phyloP scores from a whole-genome alignment of 2,888 invertebrate genomes.

The Eristalinus sepulchralis region DNA sequence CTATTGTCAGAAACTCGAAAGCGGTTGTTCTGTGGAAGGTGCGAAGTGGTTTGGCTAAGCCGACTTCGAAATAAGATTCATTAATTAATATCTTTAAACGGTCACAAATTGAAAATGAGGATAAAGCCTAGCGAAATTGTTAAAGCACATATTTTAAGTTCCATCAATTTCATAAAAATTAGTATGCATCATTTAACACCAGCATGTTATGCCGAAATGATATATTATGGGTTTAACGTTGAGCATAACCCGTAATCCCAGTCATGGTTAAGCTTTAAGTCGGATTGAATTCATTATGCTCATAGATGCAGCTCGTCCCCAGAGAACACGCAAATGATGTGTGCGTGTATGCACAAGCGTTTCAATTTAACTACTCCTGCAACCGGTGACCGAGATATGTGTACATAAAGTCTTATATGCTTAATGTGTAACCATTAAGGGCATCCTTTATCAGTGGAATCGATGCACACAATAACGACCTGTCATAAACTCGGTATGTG shows the following conservation, averaged over 20 bases:
- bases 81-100: too few species aligned
- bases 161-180: not conserved
- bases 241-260: not conserved
- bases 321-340: not conserved
- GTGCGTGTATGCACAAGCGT: not conserved
- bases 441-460: constrained; percentile 11
- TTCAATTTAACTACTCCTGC: not conserved
- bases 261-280: not conserved
- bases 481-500: constrained; percentile 3
- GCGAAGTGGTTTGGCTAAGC: too few species aligned
- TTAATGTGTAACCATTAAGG: constrained; percentile 25
- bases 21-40: too few species aligned
- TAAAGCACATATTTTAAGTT: too few species aligned
- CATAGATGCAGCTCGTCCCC: not conserved
- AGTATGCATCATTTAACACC: not conserved
- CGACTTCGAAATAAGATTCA: too few species aligned
- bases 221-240: not conserved
- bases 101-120: too few species aligned
- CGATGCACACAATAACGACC: constrained; percentile 35
- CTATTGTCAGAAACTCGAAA: too few species aligned
- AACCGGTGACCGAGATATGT: not conserved
- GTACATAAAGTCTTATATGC: not conserved
- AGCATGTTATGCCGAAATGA: not conserved
- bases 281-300: not conserved
- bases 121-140: too few species aligned